Percentiles rank a stretch among this genome's conserved stretches.
phyloP scores from a whole-genome alignment of 2,113 vertebrate genomes.

The Mobula hypostoma region DNA sequence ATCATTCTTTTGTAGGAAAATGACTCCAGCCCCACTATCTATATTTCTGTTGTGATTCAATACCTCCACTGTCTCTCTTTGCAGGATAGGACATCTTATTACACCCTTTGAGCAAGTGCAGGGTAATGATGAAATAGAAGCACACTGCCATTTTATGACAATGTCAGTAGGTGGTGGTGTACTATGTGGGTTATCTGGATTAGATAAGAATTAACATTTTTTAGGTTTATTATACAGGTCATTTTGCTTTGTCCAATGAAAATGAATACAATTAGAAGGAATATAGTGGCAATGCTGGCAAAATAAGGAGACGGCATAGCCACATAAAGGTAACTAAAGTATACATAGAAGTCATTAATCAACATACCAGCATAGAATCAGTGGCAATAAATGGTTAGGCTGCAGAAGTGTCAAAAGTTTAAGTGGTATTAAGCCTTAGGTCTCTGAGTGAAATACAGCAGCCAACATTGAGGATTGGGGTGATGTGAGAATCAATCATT shows the following conservation, averaged over 20 bases:
- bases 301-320: too few relatives aligned
- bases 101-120: background rate
- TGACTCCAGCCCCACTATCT: too few relatives aligned
- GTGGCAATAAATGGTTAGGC: background rate
- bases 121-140: background rate
- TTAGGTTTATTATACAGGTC: background rate
- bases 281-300: background rate
- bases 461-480: too few relatives aligned
- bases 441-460: too few relatives aligned
- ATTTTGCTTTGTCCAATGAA: background rate
- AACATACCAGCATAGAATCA: background rate
- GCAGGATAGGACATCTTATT: background rate
- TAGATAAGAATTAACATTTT: background rate
- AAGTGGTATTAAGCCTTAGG: background rate
- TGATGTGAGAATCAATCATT: too few relatives aligned
- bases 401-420: background rate
- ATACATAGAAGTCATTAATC: background rate
- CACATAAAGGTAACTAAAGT: background rate
- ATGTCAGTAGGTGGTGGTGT: background rate
- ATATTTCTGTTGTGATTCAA: too few relatives aligned
- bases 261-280: background rate
- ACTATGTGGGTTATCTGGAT: background rate
- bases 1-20: too few relatives aligned
- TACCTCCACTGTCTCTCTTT: too few relatives aligned
- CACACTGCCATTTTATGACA: background rate